phyloP scores from a whole-genome alignment of 2,888 invertebrate genomes.

The Galerucella calmariensis region DNA sequence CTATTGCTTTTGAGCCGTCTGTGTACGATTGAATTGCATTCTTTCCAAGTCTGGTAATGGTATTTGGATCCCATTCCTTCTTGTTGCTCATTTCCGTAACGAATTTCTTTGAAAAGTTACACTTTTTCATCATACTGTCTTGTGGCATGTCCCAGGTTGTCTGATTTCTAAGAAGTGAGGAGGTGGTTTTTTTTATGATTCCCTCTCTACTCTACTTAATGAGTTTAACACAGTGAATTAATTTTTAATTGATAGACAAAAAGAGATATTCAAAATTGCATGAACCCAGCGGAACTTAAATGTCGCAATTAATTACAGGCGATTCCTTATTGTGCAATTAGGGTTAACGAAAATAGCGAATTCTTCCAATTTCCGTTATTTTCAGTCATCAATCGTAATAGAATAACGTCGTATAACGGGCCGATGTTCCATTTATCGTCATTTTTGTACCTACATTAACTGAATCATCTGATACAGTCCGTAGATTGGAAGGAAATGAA shows the following conservation, averaged over 20 bases:
- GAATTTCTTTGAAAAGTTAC: too few species aligned
- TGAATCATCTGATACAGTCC: slow-evolving; percentile 27
- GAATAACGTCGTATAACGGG: slow-evolving; percentile 39
- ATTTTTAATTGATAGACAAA: neutral
- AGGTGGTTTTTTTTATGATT: too few species aligned
- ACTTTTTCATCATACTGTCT: too few species aligned
- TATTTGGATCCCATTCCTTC: too few species aligned
- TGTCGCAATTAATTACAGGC: slow-evolving; percentile 10
- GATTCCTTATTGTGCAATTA: slow-evolving; percentile 18
- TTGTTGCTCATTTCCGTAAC: too few species aligned
- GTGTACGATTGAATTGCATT: too few species aligned
- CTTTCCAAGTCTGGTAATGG: too few species aligned
- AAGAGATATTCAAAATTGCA: neutral
- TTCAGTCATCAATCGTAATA: slow-evolving; percentile 49
- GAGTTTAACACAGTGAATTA: neutral
- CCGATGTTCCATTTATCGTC: slow-evolving; percentile 38
- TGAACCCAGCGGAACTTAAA: neutral
- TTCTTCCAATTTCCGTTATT: slow-evolving; percentile 44
- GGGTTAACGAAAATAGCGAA: slow-evolving; percentile 36
- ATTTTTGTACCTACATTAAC: slow-evolving; percentile 42
- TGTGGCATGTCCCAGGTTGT: too few species aligned
- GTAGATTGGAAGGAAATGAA: slow-evolving; percentile 35
- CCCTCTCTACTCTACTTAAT: too few species aligned
- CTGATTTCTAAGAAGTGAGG: too few species aligned
- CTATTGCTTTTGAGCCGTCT: too few species aligned